A percentile compares a stretch with the other conserved stretches of the same genome.
Conservation (phyloP, 1,140 invertebrate species). For the Drosophila nikananu region DNA sequence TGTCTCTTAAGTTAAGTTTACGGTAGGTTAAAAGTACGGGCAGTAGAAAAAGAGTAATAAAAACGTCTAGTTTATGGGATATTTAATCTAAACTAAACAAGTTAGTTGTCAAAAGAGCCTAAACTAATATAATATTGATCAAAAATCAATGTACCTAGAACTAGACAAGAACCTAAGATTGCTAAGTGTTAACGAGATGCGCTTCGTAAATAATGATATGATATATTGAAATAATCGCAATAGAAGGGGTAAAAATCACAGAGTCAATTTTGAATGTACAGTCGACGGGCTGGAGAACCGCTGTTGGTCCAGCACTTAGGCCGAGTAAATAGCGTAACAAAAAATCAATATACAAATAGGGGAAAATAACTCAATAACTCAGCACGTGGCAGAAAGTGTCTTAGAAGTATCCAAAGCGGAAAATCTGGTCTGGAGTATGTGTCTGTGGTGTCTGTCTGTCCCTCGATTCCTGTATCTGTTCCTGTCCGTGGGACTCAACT, state of each 20-base stretch:
- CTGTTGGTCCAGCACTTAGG: slow-evolving; percentile 23
- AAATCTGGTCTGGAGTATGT: slow-evolving; percentile 5
- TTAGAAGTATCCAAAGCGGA: background rate
- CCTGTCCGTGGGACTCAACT: slow-evolving; percentile 59
- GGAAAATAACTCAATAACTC: slow-evolving; percentile 24
- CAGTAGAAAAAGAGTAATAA: slow-evolving; percentile 25
- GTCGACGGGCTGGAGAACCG: slow-evolving; percentile 19
- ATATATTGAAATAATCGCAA: slow-evolving; percentile 47
- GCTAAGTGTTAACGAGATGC: slow-evolving; percentile 60
- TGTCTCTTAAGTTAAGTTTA: slow-evolving; percentile 29
- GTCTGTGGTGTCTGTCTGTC: slow-evolving; percentile 21
- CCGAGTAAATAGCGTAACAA: slow-evolving; percentile 29
- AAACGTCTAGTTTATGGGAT: slow-evolving; percentile 7
- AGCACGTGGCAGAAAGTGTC: slow-evolving; percentile 14
- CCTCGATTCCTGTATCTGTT: slow-evolving; percentile 15
- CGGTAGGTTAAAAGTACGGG: slow-evolving; percentile 27
- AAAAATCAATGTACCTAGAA: slow-evolving; percentile 16
- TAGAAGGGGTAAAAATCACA: slow-evolving; percentile 48
- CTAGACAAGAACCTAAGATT: slow-evolving; percentile 29
- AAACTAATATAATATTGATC: slow-evolving; percentile 12
- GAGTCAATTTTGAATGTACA: slow-evolving; percentile 56
- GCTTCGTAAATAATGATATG: slow-evolving; percentile 41
- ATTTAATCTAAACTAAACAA: slow-evolving; percentile 29
- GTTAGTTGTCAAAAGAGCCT: slow-evolving; percentile 11
- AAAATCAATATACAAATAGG: slow-evolving; percentile 21